Base-by-base conservation (phyloP, 92 coral and sea anemone species). In the Zoanthus gigantus region DNA sequence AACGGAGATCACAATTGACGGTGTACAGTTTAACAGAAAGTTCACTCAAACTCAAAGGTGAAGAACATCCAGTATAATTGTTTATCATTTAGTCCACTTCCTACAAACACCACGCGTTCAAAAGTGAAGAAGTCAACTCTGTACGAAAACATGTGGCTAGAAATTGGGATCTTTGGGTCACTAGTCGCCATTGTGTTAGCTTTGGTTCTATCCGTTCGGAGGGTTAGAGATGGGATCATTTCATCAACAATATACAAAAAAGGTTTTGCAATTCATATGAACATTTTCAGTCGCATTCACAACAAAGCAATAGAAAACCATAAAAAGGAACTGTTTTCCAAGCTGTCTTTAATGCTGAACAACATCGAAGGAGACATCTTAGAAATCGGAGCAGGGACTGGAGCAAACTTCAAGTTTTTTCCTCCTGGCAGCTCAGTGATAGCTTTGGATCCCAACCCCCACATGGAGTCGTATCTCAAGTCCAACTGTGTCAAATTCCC, bases 381-480 rank as follows among this genome's bases (percentile, higher is more conserved):
- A 30, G 99, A 97, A 89, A 95, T 97, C 60, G 99, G 99, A 4
- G 89, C 96, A 17, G 99, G 99, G 14, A 95, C 99, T 5, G 99
- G 99, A 29, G 97, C 98, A 30, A 97, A 97, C 80, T 97, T 97
- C 71, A 84, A 92, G 90, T 69, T 80, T 50, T 47, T 92, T 89
- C 48, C 93, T 6, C 74, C 98, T 8, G 75, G 89, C 54, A 76
- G 93, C 78, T 92, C 93, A 1, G 90, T 97, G 31, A 89, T 93
- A 13, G 98, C 97, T 8, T 79, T 96, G 53, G 99, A 96, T 34
- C 99, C 98, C 10, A 96, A 96, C 75, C 94, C 92, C 1, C 91
- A 96, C 73, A 95, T 96, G 99, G 91, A 88, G 74, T 65, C 85
- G 10, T 96, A 96, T 71, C 93, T 96, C 17, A 47, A 47, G 52